phyloP scores from a whole-genome alignment of 2,113 vertebrate species.

The Cebidichthys violaceus region DNA sequence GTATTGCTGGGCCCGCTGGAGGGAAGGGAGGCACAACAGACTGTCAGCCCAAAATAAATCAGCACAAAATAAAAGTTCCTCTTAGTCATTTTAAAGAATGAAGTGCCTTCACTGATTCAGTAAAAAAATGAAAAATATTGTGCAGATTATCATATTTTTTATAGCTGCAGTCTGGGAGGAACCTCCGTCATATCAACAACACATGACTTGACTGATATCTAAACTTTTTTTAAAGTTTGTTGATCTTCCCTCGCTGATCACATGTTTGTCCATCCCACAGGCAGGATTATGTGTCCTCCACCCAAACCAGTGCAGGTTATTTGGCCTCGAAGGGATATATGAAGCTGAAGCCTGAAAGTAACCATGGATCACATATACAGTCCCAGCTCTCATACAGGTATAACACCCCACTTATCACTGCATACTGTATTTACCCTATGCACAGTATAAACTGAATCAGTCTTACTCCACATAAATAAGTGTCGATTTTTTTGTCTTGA shows the following conservation, averaged over 20 bases:
- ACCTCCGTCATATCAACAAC: background rate
- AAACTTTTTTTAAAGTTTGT: background rate
- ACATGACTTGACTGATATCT: background rate
- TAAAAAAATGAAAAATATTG: background rate
- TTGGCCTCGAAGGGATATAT: slow-evolving; percentile 62
- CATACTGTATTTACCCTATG: rapidly evolving
- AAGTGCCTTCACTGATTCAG: too few relatives aligned
- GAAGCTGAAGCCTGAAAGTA: slow-evolving; percentile 50
- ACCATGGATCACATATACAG: background rate
- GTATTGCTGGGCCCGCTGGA: too few relatives aligned
- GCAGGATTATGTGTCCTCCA: slow-evolving; percentile 54
- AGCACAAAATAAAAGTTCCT: background rate
- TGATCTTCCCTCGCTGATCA: background rate
- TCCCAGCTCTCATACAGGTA: slow-evolving; percentile 68
- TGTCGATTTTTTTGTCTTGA: background rate
- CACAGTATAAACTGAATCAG: too few relatives aligned
- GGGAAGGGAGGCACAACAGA: too few relatives aligned
- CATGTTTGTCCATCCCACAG: slow-evolving; percentile 50
- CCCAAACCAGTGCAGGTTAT: slow-evolving; percentile 9
- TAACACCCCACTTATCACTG: background rate
- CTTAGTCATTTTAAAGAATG: too few relatives aligned
- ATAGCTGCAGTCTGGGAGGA: background rate
- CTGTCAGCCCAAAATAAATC: background rate
- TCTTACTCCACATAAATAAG: background rate
- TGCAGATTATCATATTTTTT: background rate